Evolutionary conservation across 53 echinoderm and acorn worm species (phyloP).

Genomic region (Actinopyga echinites): DNA sequence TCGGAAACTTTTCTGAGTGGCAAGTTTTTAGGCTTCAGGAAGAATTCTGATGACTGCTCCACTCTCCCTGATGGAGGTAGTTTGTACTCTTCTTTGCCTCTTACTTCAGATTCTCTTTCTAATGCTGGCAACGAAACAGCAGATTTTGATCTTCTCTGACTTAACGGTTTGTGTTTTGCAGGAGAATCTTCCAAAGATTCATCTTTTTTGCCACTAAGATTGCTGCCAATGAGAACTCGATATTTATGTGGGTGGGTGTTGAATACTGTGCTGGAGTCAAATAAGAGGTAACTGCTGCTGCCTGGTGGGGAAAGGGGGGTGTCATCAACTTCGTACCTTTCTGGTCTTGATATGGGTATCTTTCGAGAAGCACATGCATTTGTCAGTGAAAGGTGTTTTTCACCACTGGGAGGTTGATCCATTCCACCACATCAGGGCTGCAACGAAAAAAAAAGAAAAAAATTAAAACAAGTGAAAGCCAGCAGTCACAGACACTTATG

Average conservation of each 20-base stretch:
- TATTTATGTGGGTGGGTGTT: slow-evolving; percentile 75
- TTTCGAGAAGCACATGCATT: neutral
- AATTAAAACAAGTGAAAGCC: too few species aligned
- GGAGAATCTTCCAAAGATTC: neutral
- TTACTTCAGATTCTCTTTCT: neutral
- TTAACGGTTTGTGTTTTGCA: neutral
- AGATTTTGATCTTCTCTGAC: slow-evolving; percentile 40
- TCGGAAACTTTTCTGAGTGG: slow-evolving; percentile 11
- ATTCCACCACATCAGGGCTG: slow-evolving; percentile 2
- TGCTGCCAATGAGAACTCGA: neutral
- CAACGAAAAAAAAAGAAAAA: too few species aligned
- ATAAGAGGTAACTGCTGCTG: slow-evolving; percentile 65
- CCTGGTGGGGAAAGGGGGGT: slow-evolving; percentile 62
- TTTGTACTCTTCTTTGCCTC: neutral
- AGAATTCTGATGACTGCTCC: neutral
- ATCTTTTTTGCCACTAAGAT: neutral
- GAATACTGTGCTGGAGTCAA: slow-evolving; percentile 83
- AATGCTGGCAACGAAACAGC: slow-evolving; percentile 27
- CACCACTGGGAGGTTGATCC: neutral
- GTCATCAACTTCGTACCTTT: slow-evolving; percentile 70
- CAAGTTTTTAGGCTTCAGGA: neutral
- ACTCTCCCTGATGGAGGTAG: neutral
- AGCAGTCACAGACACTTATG: too few species aligned
- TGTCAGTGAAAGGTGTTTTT: slow-evolving; percentile 3
- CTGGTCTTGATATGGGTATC: slow-evolving; percentile 52